A percentile compares a stretch with the other conserved stretches of the same genome.
phyloP scores from a whole-genome alignment of 2,888 invertebrate species.

The Habroteleia sp. region DNA sequence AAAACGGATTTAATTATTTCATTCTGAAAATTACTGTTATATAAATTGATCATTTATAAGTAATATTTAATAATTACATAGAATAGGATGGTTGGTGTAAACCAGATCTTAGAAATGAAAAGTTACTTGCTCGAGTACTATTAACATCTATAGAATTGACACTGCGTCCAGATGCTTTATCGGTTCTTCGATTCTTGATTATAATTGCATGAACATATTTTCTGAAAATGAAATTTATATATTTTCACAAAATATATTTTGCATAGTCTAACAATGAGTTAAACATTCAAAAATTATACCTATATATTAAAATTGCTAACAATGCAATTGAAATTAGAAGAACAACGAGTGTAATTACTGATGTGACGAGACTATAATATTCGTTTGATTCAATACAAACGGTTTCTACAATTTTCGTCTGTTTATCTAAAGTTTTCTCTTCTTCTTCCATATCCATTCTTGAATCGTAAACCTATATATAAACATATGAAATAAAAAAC shows the following conservation, averaged over 20 bases:
- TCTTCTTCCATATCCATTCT: constrained; percentile 81
- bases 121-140: constrained; percentile 76
- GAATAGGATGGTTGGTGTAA: constrained; percentile 78
- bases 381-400: constrained; percentile 92
- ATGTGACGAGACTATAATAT: constrained; percentile 91
- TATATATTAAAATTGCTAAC: constrained; percentile 89
- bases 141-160: constrained; percentile 70
- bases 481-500: too few relatives aligned
- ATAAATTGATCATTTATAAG: background rate
- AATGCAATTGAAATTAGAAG: constrained; percentile 88
- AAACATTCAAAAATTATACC: constrained; percentile 82
- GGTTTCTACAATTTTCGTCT: constrained; percentile 85
- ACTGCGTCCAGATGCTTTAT: constrained; percentile 78
- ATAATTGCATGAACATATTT: constrained; percentile 87
- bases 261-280: too few relatives aligned
- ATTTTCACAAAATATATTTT: too few relatives aligned
- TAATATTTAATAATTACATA: constrained; percentile 71
- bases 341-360: constrained; percentile 88
- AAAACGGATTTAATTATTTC: constrained; percentile 25
- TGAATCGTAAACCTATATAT: constrained; percentile 92
- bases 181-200: constrained; percentile 77
- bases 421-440: constrained; percentile 73
- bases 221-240: too few relatives aligned
- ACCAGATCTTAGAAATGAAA: constrained; percentile 80
- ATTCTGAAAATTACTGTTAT: too few relatives aligned